phyloP scores from a whole-genome alignment of 2,113 vertebrate species.

The Xenopus borealis region DNA sequence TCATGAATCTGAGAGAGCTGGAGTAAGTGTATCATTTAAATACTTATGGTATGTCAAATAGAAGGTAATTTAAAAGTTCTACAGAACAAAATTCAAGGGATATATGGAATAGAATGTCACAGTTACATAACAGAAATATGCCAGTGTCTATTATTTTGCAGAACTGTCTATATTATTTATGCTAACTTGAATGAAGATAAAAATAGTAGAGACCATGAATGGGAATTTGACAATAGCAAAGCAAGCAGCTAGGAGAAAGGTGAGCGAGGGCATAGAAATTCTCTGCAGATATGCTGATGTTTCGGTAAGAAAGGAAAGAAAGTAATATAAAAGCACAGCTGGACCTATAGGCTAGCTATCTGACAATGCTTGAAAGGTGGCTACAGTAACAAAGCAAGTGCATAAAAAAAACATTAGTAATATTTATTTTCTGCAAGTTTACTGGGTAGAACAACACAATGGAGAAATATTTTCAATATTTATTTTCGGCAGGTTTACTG shows the following conservation, averaged over 20 bases:
- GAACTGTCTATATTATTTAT: neutral
- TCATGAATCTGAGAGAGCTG: no score
- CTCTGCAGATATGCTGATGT: neutral
- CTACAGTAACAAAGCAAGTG: neutral
- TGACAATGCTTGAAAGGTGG: neutral
- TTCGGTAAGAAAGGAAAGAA: neutral
- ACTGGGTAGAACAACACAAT: no score
- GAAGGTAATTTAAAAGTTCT: no score
- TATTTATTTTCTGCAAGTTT: no score
- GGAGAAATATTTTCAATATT: no score
- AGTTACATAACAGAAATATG: neutral
- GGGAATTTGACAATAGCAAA: conserved; percentile 2
- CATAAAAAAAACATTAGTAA: no score
- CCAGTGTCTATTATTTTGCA: neutral
- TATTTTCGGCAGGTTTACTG: no score
- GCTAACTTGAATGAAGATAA: neutral
- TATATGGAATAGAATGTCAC: neutral
- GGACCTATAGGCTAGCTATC: neutral
- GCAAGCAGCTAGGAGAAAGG: neutral
- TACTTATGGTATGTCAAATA: no score
- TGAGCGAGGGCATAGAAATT: neutral
- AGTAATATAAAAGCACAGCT: neutral
- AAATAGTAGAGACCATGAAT: neutral
- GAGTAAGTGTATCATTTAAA: no score
- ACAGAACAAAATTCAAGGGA: no score